These are phyloP conservation scores for Poeciliopsis turneri DNA, from an alignment of 2,797 vertebrate species.

Conservation along the genomic window DNA sequence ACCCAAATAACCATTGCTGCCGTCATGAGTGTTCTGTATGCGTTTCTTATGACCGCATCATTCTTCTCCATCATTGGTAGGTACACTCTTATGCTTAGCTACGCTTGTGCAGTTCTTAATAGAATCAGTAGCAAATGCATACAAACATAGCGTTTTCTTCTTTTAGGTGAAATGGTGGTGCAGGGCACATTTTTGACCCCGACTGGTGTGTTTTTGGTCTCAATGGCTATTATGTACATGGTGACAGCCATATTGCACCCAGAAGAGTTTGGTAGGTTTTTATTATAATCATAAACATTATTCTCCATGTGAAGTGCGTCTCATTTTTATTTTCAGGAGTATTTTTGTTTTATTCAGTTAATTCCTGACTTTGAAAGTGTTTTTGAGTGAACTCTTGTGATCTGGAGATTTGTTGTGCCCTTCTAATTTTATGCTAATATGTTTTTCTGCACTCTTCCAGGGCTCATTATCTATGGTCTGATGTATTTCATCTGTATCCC, in stretches of 20 bases:
- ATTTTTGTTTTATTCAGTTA: not conserved
- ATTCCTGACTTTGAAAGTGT: not conserved
- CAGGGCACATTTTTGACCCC: conserved; percentile 83
- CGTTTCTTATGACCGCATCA: conserved; percentile 85
- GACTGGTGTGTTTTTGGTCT: conserved; percentile 83
- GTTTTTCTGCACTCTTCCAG: conserved; percentile 42
- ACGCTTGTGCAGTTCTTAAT: not conserved
- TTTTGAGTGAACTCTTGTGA: not conserved
- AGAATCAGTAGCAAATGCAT: not conserved
- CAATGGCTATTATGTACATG: conserved; percentile 78
- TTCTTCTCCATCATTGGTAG: conserved; percentile 84
- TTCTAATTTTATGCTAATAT: not conserved
- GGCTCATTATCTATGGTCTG: conserved; percentile 79
- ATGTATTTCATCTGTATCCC: conserved; percentile 88
- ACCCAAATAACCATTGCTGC: conserved; percentile 81
- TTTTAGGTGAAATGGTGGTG: conserved; percentile 82
- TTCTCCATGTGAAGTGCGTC: not conserved
- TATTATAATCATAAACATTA: conserved; percentile 27
- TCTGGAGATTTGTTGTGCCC: not conserved
- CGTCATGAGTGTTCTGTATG: conserved; percentile 83
- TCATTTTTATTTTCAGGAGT: not conserved
- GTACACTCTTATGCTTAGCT: conserved; percentile 19
- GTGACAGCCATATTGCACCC: conserved; percentile 84
- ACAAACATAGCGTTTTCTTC: not conserved
- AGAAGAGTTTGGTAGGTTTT: conserved; percentile 75